Conservation (phyloP, 2,888 invertebrate genomes). For the Cryptophagus acutangulus region DNA sequence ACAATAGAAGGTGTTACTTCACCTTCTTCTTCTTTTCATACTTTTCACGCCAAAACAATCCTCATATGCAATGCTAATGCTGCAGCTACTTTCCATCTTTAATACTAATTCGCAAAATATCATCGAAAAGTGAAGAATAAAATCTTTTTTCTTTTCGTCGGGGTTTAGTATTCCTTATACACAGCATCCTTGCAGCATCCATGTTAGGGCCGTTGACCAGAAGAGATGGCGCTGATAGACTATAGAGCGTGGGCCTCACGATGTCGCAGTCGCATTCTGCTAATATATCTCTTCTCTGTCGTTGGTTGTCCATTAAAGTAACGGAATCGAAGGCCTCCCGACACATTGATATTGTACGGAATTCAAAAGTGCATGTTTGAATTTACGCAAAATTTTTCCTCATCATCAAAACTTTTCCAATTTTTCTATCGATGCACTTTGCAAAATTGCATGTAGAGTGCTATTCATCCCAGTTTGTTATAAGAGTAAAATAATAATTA, state of each 20-base stretch:
- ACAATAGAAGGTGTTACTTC: constrained; percentile 41
- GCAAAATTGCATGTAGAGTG: no score
- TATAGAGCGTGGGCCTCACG: constrained; percentile 38
- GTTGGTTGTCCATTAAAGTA: constrained; percentile 38
- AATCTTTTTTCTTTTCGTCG: neutral
- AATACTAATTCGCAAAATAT: constrained; percentile 1
- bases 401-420: no score
- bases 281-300: constrained; percentile 36
- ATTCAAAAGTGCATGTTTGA: constrained; percentile 29
- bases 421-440: no score
- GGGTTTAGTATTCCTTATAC: neutral
- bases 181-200: neutral
- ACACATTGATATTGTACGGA: constrained; percentile 33
- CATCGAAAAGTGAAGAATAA: neutral
- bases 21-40: constrained; percentile 26
- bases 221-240: constrained; percentile 42
- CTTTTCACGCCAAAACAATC: constrained; percentile 23
- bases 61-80: constrained; percentile 18
- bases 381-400: constrained; percentile 20
- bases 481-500: no score
- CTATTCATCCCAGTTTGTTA: no score
- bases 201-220: constrained; percentile 34
- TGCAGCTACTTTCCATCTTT: no score
- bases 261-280: constrained; percentile 37
- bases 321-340: constrained; percentile 30